phyloP scores from a whole-genome alignment of 2,888 invertebrate genomes.

The Ennomos quercinarius region DNA sequence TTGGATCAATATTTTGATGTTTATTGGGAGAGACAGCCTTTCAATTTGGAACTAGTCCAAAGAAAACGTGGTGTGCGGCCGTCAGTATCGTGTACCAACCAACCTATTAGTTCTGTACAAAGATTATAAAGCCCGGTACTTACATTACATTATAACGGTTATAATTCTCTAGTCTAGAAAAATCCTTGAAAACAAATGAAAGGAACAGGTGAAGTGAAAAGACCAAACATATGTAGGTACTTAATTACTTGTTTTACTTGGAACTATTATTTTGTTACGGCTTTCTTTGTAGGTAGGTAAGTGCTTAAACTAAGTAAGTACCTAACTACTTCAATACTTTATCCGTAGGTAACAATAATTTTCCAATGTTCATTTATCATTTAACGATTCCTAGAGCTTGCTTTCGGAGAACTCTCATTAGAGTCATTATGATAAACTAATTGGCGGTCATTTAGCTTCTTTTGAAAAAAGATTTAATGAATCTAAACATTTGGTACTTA shows the following conservation, averaged over 20 bases:
- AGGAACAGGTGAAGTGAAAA: conserved; percentile 31
- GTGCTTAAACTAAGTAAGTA: too few species aligned
- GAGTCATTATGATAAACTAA: conserved; percentile 13
- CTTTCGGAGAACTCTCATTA: conserved; percentile 26
- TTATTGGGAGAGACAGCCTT: conserved; percentile 38
- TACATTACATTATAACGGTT: conserved; percentile 14
- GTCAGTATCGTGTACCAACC: conserved; percentile 47
- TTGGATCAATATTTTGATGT: conserved; percentile 17
- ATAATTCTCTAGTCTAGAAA: conserved; percentile 30
- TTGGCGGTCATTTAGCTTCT: conserved; percentile 10
- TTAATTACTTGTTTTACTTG: conserved; percentile 25
- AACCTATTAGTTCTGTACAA: conserved; percentile 38
- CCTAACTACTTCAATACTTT: conserved; percentile 12
- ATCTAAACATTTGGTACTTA: conserved; percentile 8
- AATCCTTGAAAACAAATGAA: conserved; percentile 33
- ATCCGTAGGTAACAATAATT: conserved; percentile 12
- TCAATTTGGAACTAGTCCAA: conserved; percentile 65
- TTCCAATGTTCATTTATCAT: conserved; percentile 22
- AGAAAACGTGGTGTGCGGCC: conserved; percentile 64
- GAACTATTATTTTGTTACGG: conserved; percentile 28
- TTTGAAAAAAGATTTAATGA: conserved; percentile 15
- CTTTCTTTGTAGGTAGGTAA: conserved; percentile 30
- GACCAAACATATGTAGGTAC: neutral
- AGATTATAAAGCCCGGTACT: conserved; percentile 35
- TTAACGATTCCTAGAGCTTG: conserved; percentile 7